Evolutionary conservation across 2,888 invertebrate species (phyloP), one percentile per base, ranked within the genome.

Genomic region (Dasysyrphus tricinctus): DNA sequence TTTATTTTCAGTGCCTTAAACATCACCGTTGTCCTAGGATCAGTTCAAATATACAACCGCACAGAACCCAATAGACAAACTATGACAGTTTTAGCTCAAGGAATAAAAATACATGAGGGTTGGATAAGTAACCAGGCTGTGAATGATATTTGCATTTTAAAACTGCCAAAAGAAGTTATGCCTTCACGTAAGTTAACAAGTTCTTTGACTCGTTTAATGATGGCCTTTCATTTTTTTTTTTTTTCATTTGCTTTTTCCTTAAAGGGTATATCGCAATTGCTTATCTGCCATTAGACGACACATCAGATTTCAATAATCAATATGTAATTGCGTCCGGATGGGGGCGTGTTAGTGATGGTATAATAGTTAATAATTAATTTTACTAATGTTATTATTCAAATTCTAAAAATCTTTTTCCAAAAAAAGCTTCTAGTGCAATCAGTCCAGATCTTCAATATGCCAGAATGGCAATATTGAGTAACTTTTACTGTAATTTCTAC

Each of bases 271-370:
- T 93, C 12, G 90, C 91, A 79, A 90, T 91, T 8, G 91, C 92
- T 32, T 88, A 90, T 70, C 88, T 93, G 57, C 92, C 93, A 3
- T 88, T 90, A 49, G 90, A 91, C 67, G 91, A 90, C 51, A 89
- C 90, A n/a, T 90, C 89, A 12, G 89, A 83, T 59, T 93, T 93
- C 72, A 90, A 90, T 54, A 91, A 91, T 73, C 90, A 90, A 57
- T 79, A 89, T 16, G 93, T 91, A 37, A 89, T 91, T 9, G 93
- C 93, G 54, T 93, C 93, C 16, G 94, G 94, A 32, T 94, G 94
- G 94, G 94, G 91, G 67, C 91, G 90, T 86, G 90, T 90, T 8
- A 91, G 91, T 4, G 91, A 88, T 54, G 24, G 84, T 84, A 72
- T 59, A 12, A 11, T 24, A 89, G 86, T 0, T n/a, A n/a, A n/a